Evolutionary conservation across 2,797 vertebrate species (phyloP).

Genomic region (Phyllotis vaccarum): DNA sequence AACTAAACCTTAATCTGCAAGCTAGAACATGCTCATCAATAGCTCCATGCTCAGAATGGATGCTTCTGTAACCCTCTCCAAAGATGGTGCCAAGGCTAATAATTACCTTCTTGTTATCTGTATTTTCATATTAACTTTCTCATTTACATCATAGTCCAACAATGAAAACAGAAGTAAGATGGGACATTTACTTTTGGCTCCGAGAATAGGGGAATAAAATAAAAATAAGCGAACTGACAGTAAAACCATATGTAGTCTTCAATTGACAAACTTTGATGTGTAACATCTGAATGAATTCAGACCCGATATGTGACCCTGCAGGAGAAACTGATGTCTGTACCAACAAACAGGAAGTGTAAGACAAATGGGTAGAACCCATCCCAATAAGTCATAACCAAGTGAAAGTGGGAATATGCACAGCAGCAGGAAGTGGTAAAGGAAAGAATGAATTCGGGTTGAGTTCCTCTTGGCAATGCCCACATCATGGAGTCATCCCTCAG

Average conservation of each 20-base stretch:
- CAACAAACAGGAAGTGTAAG: background rate
- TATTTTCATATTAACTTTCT: slow-evolving; percentile 16
- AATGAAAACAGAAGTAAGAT: background rate
- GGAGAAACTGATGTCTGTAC: background rate
- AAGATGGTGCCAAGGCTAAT: slow-evolving; percentile 16
- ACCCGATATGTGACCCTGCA: background rate
- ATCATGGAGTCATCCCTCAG: background rate
- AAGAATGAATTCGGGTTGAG: background rate
- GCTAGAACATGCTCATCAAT: slow-evolving; percentile 22
- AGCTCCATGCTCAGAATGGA: background rate
- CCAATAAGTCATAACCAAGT: background rate
- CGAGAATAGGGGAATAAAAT: background rate
- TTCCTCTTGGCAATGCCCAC: background rate
- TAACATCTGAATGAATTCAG: slow-evolving; percentile 16
- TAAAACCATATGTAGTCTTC: background rate
- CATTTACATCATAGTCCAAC: slow-evolving; percentile 30
- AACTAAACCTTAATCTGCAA: background rate
- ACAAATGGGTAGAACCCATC: background rate
- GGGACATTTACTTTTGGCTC: background rate
- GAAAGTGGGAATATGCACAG: background rate
- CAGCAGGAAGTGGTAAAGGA: background rate
- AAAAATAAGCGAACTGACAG: background rate
- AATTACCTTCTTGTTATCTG: slow-evolving; percentile 10
- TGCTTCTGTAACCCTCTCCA: background rate
- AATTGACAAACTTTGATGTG: slow-evolving; percentile 12